Evolutionary conservation across 2,113 vertebrate genomes (phyloP), one percentile per base, ranked within the genome.

Genomic region (Cinclus cinclus): DNA sequence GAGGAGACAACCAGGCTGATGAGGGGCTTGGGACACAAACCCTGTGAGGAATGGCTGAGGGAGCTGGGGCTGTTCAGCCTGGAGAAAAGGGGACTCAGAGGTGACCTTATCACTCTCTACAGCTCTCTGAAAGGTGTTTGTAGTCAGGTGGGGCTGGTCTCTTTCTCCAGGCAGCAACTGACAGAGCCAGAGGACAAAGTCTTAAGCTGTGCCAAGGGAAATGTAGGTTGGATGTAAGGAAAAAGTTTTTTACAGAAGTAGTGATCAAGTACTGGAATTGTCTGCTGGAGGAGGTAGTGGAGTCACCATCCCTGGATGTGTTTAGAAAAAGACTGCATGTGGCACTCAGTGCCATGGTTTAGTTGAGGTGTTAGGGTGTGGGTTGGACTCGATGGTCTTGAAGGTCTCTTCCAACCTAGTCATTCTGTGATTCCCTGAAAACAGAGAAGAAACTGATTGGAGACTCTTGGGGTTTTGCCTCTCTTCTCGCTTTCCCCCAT

Each of bases 81-180:
- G 75, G 75, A 62, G 46, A 62, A 77, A 25, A 50, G 28, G 46
- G 50, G 46, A 50, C 35, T n/a, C 14, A 33, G 30, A 4, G 3
- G 37, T 52, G 59, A n/a, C 59, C 59, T 52, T 8, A n/a, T 10
- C 47, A 2, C 35, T 41, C 33, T 30, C 35, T 33, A 13, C 17
- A 27, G 3, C 23, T 22, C 0, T 23, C 30, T n/a, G 8, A 42
- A 63, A 3, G 18, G 30, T 33, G 14, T 3, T 1, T 28, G 30
- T 41, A 22, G 37, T 2, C 75, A 78, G 37, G 1, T 78, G 47
- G 13, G 30, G 3, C 63, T 28, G 47, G 30, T 28, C 30, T 63
- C 59, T 63, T 63, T 52, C 47, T 17, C 30, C 47, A n/a, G 37
- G 18, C 75, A 78, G 30, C 18, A 28, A 1, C 23, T n/a, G 47